Evolutionary conservation across 2,113 vertebrate species (phyloP), one percentile per base, ranked within the genome.

Genomic region (Acrocephalus kingi): DNA sequence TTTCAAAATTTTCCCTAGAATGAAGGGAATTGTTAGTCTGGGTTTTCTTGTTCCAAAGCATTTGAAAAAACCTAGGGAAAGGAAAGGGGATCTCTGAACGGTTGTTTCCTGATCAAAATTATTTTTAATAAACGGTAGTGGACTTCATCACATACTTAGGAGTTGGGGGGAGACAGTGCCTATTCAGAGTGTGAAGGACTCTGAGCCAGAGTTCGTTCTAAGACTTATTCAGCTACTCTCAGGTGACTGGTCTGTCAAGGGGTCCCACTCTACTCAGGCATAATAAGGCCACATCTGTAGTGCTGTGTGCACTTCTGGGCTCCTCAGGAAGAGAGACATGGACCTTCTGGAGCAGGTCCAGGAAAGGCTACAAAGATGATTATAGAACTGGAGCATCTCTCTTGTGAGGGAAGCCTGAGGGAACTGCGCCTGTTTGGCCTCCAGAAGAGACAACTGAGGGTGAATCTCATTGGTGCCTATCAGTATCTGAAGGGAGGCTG

Each of bases 101-200:
- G 9, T n/a, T 55, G 24, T 88, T 80, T 76, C 21, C 28, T 48
- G 16, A 35, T 78, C 33, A 67, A 55, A 67, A 10, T 43, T 23
- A 37, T 66, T 82, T 71, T 79, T 43, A 35, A 55, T 19, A 58
- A 66, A 63, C 24, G 41, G 8, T 20, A 46, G 13, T 8, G 12
- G 17, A 55, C 7, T 90, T 84, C 51, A n/a, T 62, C 27, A 75
- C 54, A 54, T 59, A 16, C 12, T 61, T 48, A 33, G 18, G 46
- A 64, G 21, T 0, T 73, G 35, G 2, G 11, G 2, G 1, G 4
- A 52, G 79, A 1, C 7, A 49, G 21, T 35, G 45, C n/a, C 23
- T 71, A 11, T 55, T 71, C 20, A 63, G 45, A 45, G 6, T 13
- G 35, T 23, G 24, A 58, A n/a, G 74, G 25, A 15, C 35, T 61